Conservation (phyloP, 1,140 invertebrate genomes). For the Heliconius melpomene region DNA sequence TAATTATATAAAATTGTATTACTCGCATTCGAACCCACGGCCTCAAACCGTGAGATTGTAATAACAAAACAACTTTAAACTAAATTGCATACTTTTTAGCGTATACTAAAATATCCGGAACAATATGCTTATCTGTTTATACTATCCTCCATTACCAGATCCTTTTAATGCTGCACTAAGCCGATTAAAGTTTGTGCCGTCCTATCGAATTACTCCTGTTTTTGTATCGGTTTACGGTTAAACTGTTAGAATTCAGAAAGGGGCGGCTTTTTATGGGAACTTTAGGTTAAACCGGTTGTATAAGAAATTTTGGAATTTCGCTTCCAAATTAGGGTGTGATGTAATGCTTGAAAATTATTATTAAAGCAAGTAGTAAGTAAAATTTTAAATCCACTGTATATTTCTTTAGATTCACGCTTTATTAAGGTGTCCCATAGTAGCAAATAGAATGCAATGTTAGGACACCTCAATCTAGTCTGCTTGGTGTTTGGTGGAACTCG, state of each 20-base stretch:
- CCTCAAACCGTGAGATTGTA: background rate
- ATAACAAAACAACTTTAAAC: background rate
- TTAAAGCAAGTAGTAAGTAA: too few relatives aligned
- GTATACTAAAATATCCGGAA: background rate
- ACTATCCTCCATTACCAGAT: slow-evolving; percentile 35
- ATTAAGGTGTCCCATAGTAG: too few relatives aligned
- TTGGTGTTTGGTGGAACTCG: too few relatives aligned
- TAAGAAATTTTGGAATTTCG: background rate
- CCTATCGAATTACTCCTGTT: slow-evolving; percentile 37
- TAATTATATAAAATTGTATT: too few relatives aligned
- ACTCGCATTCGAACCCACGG: too few relatives aligned
- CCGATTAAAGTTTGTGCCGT: slow-evolving; percentile 38
- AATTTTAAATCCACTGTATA: too few relatives aligned
- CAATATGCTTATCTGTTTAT: slow-evolving; percentile 8
- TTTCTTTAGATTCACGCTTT: too few relatives aligned
- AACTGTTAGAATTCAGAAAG: slow-evolving; percentile 25
- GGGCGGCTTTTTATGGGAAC: background rate
- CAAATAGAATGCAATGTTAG: too few relatives aligned
- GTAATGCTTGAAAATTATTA: background rate
- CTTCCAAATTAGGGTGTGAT: background rate
- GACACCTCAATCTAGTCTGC: too few relatives aligned
- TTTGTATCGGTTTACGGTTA: slow-evolving; percentile 42
- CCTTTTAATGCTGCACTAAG: slow-evolving; percentile 40
- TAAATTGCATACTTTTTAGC: background rate
- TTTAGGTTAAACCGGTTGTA: background rate